Percentiles rank a stretch among this genome's conserved stretches.
These are phyloP conservation scores for Danio rerio DNA, from an alignment of 2,113 vertebrate genomes.

Conservation along the genomic window DNA sequence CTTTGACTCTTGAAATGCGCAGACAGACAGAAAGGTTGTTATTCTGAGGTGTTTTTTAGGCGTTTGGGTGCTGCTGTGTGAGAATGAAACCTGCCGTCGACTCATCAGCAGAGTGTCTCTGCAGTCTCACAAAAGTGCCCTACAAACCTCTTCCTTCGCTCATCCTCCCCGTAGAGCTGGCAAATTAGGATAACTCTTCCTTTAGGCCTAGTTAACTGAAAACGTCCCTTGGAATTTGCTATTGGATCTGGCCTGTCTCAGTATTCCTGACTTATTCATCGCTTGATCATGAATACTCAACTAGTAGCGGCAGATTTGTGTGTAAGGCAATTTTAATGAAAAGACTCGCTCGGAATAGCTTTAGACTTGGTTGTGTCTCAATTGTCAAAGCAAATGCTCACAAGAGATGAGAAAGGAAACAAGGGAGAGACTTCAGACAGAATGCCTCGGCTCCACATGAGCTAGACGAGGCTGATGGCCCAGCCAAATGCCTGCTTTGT, in stretches of 20 bases:
- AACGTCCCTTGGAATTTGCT: slow-evolving; percentile 16
- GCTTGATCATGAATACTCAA: not conserved
- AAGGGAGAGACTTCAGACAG: slow-evolving; percentile 40
- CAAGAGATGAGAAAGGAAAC: slow-evolving; percentile 24
- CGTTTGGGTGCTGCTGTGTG: slow-evolving; percentile 16
- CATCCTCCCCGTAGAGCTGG: not conserved
- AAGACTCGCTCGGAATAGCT: not conserved
- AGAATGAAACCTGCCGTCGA: slow-evolving; percentile 22
- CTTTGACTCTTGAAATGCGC: not conserved
- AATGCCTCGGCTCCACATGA: slow-evolving; percentile 49
- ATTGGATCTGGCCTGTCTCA: not conserved
- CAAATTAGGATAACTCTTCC: slow-evolving; percentile 20
- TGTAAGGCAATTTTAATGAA: not conserved
- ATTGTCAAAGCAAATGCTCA: slow-evolving; percentile 5
- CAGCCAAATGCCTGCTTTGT: slow-evolving; percentile 40
- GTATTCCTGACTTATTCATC: slow-evolving; percentile 6
- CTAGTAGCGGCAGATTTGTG: not conserved
- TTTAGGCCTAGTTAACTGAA: slow-evolving; percentile 18
- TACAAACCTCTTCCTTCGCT: slow-evolving; percentile 33
- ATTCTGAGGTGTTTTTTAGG: not conserved
- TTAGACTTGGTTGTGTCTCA: not conserved
- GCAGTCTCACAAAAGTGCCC: slow-evolving; percentile 15
- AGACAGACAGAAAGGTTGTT: not conserved
- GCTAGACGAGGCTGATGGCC: slow-evolving; percentile 37
- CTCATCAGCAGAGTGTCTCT: not conserved